Percentiles rank a stretch among this genome's conserved stretches.
Conservation (phyloP, 2,113 vertebrate genomes). For the Drymodes brunneopygia region DNA sequence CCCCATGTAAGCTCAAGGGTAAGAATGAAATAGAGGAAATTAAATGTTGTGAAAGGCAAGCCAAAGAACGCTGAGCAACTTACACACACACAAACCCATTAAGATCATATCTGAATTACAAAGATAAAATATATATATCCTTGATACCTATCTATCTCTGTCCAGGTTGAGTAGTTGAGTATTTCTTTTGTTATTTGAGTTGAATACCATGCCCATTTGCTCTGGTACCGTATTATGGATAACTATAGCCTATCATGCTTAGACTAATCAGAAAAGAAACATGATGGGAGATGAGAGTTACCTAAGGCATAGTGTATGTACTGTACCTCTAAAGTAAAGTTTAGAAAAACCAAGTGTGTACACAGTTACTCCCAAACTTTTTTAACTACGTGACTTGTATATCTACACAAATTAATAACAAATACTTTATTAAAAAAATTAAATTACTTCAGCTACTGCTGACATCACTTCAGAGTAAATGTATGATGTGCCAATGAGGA, state of each 20-base stretch:
- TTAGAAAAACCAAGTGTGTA: background rate
- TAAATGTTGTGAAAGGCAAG: background rate
- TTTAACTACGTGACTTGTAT: background rate
- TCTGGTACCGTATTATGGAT: background rate
- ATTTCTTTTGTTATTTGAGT: background rate
- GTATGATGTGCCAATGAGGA: background rate
- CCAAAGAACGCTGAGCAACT: background rate
- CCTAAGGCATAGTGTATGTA: background rate
- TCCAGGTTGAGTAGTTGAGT: background rate
- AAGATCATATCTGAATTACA: background rate
- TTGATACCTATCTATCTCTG: background rate
- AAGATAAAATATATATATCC: background rate
- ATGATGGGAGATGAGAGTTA: background rate
- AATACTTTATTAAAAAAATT: background rate
- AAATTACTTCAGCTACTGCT: background rate
- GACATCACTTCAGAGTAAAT: background rate
- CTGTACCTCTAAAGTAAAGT: background rate
- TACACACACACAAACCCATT: background rate
- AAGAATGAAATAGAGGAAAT: background rate
- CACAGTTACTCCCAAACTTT: background rate
- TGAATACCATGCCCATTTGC: background rate
- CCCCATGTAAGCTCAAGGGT: background rate
- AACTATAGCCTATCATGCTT: background rate
- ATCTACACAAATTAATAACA: background rate
- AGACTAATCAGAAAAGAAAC: background rate